These are phyloP conservation scores for Oreonectes daqikongensis DNA, from an alignment of 2,797 vertebrate species.

Conservation along the genomic window DNA sequence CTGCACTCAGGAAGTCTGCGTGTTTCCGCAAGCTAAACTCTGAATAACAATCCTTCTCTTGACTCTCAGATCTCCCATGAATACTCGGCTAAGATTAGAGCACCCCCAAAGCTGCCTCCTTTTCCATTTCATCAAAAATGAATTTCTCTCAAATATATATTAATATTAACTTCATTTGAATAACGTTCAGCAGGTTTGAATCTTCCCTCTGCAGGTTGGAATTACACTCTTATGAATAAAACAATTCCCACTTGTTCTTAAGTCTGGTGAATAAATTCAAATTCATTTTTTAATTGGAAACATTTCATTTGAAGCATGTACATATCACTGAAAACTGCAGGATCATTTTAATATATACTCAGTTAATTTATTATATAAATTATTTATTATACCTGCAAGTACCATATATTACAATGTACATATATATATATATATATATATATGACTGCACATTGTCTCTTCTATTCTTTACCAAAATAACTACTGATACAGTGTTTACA, in stretches of 20 bases:
- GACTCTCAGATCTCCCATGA: neutral
- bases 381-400: no score
- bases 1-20: neutral
- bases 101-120: constrained; percentile 7
- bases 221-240: constrained; percentile 32
- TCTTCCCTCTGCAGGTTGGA: constrained; percentile 21
- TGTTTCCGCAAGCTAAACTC: constrained; percentile 41
- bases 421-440: no score
- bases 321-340: neutral
- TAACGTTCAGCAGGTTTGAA: neutral
- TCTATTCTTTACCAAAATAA: no score
- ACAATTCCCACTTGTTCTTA: constrained; percentile 12
- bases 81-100: constrained; percentile 23
- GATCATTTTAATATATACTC: no score
- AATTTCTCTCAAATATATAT: constrained; percentile 20
- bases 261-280: neutral
- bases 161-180: constrained; percentile 29
- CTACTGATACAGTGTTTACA: no score
- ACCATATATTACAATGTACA: no score
- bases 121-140: constrained; percentile 33
- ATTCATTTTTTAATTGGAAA: neutral
- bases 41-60: constrained; percentile 24
- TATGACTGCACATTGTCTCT: no score
- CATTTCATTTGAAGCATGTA: neutral
- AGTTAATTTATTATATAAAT: no score